phyloP scores from a whole-genome alignment of 2,797 vertebrate species.

The Acridotheres tristis region DNA sequence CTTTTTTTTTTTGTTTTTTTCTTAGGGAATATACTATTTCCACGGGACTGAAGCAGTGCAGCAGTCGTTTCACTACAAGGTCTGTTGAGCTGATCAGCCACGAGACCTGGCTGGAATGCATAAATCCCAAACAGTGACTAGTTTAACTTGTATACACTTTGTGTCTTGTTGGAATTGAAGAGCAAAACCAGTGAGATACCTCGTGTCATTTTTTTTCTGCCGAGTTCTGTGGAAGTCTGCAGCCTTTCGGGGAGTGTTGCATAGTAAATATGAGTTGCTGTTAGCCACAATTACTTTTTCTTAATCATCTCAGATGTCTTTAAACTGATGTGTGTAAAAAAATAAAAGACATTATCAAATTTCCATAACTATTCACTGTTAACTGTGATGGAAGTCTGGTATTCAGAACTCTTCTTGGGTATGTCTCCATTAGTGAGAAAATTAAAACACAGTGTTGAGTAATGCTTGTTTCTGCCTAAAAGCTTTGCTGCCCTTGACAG shows the following conservation, averaged over 20 bases:
- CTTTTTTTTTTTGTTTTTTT: neutral
- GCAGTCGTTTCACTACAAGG: slow-evolving; percentile 65
- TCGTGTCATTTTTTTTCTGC: neutral
- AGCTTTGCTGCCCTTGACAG: neutral
- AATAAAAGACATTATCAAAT: neutral
- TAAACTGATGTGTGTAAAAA: neutral
- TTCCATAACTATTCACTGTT: neutral
- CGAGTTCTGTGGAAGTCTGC: slow-evolving; percentile 2
- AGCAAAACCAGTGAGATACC: neutral
- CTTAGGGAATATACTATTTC: slow-evolving; percentile 57
- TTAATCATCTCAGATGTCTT: neutral
- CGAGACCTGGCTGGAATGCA: slow-evolving; percentile 59
- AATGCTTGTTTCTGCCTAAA: neutral
- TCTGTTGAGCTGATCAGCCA: slow-evolving; percentile 55
- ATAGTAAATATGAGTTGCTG: neutral
- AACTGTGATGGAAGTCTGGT: neutral
- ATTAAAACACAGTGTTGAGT: neutral
- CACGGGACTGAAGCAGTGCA: slow-evolving; percentile 52
- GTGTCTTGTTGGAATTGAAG: slow-evolving; percentile 38
- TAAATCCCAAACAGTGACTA: slow-evolving; percentile 50
- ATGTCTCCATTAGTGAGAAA: neutral
- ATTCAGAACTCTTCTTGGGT: neutral
- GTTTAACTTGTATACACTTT: slow-evolving; percentile 42
- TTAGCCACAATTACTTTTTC: neutral
- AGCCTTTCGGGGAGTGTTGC: neutral